These are phyloP conservation scores for Spicauda simplicius DNA, from an alignment of 2,888 invertebrate genomes.

Conservation along the genomic window DNA sequence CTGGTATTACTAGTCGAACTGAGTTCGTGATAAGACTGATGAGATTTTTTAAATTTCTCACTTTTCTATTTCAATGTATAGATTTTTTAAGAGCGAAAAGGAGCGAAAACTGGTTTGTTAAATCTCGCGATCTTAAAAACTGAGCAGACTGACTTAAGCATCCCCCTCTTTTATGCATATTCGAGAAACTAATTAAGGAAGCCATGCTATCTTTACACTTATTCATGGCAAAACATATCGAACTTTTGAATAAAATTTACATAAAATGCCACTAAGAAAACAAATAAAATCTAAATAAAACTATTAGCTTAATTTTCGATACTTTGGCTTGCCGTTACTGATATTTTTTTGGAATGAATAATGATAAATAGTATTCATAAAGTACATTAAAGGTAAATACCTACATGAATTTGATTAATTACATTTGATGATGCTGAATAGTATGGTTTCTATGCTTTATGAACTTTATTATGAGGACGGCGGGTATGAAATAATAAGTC, in stretches of 20 bases:
- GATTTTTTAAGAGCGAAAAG: constrained; percentile 50
- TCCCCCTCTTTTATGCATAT: constrained; percentile 59
- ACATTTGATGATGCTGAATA: neutral
- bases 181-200: neutral
- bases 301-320: neutral
- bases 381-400: neutral
- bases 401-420: too few species aligned
- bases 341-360: neutral
- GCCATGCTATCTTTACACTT: constrained; percentile 43
- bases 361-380: too few species aligned
- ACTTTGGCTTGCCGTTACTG: neutral
- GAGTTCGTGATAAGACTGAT: constrained; percentile 76
- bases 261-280: neutral
- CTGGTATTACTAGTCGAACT: constrained; percentile 53
- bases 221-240: constrained; percentile 29
- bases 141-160: constrained; percentile 61
- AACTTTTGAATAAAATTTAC: constrained; percentile 26
- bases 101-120: constrained; percentile 4
- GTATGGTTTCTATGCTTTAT: neutral
- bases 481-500: too few species aligned
- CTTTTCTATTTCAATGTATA: constrained; percentile 73
- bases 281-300: neutral
- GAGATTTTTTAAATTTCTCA: constrained; percentile 70
- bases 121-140: constrained; percentile 19
- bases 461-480: neutral